A percentile compares a stretch with the other conserved stretches of the same genome.
phyloP scores from a whole-genome alignment of 1,140 invertebrate species.

The Drosophila subpulchrella region DNA sequence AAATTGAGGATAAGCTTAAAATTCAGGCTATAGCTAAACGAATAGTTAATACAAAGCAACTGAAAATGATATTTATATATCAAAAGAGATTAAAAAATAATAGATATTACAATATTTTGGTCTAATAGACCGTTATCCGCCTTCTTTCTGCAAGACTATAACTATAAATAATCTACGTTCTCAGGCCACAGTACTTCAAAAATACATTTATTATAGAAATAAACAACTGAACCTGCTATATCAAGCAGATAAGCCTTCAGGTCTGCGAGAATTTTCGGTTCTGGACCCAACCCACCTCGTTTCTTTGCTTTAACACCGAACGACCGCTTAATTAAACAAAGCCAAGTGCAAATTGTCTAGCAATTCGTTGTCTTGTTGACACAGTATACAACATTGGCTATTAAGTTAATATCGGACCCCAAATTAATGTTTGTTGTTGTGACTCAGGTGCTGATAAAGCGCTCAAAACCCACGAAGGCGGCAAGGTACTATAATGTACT shows the following conservation, averaged over 20 bases:
- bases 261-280: neutral
- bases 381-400: constrained; percentile 16
- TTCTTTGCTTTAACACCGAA: constrained; percentile 30
- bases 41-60: too few species aligned
- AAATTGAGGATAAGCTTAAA: too few species aligned
- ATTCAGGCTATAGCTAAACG: too few species aligned
- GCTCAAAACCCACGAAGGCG: constrained; percentile 6
- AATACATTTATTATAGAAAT: constrained; percentile 9
- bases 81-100: neutral
- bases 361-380: constrained; percentile 23
- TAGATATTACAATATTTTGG: too few species aligned
- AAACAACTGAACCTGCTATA: neutral
- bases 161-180: neutral
- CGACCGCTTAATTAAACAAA: constrained; percentile 33
- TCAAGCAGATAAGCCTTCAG: constrained; percentile 8
- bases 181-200: neutral
- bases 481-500: neutral
- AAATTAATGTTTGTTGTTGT: constrained; percentile 33
- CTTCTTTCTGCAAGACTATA: neutral
- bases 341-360: constrained; percentile 42
- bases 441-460: constrained; percentile 37
- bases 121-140: neutral
- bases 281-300: neutral
- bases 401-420: constrained; percentile 38
- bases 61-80: too few species aligned